Conservation (phyloP, 2,888 invertebrate genomes). For the Coecobrya sp. region DNA sequence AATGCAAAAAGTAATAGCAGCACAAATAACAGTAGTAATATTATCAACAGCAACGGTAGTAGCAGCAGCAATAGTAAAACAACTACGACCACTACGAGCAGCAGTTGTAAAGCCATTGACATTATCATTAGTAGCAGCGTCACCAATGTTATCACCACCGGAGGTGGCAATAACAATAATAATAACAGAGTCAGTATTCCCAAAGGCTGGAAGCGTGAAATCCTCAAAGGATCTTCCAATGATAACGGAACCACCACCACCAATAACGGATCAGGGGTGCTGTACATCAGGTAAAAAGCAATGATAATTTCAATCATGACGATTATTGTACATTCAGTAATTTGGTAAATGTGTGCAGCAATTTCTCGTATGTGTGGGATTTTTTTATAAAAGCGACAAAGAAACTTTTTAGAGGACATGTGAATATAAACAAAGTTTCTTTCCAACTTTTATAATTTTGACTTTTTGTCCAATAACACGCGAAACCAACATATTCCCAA, state of each 20-base stretch:
- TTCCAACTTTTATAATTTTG: neutral
- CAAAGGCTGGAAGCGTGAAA: constrained; percentile 92
- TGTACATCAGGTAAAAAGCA: constrained; percentile 83
- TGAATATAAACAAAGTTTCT: neutral
- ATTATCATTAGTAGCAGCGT: constrained; percentile 71
- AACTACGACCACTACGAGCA: constrained; percentile 13
- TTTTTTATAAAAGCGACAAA: neutral
- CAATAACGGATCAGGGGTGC: constrained; percentile 70
- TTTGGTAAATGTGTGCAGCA: neutral
- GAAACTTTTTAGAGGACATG: neutral
- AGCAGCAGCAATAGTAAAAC: neutral
- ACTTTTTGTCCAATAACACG: constrained; percentile 41
- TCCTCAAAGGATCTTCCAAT: constrained; percentile 72
- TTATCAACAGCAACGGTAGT: neutral
- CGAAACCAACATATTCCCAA: constrained; percentile 89
- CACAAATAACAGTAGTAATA: neutral
- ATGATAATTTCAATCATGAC: constrained; percentile 16
- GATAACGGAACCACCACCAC: constrained; percentile 72
- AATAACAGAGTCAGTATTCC: constrained; percentile 88
- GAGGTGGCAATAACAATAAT: constrained; percentile 31
- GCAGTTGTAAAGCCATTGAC: constrained; percentile 74
- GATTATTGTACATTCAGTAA: neutral
- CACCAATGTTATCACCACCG: constrained; percentile 18
- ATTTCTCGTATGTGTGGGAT: neutral
- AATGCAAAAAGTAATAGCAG: constrained; percentile 15